phyloP scores from a whole-genome alignment of 2,797 vertebrate species.

The Helarctos malayanus region DNA sequence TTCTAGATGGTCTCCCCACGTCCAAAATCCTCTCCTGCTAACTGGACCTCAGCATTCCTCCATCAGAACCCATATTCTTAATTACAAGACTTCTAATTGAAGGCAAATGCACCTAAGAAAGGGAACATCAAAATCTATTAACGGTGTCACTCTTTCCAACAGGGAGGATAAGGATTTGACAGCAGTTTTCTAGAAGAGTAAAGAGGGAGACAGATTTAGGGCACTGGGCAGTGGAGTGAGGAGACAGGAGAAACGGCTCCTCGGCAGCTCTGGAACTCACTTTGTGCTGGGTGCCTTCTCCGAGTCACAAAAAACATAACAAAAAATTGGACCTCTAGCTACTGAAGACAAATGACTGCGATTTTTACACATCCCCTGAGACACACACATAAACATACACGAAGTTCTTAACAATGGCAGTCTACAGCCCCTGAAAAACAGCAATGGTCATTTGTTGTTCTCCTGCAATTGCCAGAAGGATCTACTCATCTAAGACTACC shows the following conservation, averaged over 20 bases:
- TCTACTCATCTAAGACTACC: not conserved
- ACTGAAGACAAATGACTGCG: conserved; percentile 26
- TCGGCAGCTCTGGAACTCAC: not conserved
- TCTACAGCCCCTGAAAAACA: not conserved
- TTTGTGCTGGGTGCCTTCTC: not conserved
- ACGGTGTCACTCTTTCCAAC: not conserved
- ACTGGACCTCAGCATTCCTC: not conserved
- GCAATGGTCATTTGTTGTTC: not conserved
- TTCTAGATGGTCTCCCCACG: not conserved
- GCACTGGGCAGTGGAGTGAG: not conserved
- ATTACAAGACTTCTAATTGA: not conserved
- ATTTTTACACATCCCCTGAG: conserved; percentile 15
- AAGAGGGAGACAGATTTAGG: not conserved
- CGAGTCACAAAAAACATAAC: not conserved
- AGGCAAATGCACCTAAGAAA: conserved; percentile 9
- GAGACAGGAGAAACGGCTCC: not conserved
- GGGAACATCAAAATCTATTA: not conserved
- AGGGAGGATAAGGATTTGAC: not conserved
- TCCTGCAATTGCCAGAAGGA: not conserved
- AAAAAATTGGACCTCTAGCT: not conserved
- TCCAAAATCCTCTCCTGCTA: not conserved
- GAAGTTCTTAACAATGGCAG: not conserved
- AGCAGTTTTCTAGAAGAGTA: not conserved
- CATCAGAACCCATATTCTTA: not conserved
- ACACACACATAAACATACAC: not conserved